Base-by-base conservation (phyloP, 1,140 invertebrate species). In the Leptoteleia sp. region DNA sequence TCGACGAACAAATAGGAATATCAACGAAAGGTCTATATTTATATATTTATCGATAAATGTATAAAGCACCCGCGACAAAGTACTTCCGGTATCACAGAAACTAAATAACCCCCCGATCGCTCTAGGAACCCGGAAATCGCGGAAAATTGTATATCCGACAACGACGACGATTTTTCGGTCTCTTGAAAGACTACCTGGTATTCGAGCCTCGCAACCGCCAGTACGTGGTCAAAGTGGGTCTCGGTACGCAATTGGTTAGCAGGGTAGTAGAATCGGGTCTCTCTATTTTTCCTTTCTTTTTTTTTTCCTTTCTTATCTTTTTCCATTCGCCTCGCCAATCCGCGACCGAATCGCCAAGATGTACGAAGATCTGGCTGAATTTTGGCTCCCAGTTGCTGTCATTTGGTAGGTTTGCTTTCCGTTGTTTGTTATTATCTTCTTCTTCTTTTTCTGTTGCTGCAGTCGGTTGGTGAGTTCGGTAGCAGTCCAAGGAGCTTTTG, bases 401-500 rank as follows among this genome's bases (percentile, higher is more conserved):
- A 4, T 29, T 33, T 0, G 15, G 6, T 22, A 38, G 6, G 12
- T 35, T 17, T 27, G 43, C 15, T 54, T 37, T 19, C 35, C 43
- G 22, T 13, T 37, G 12, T 37, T 29, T 29, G 27, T 29, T 29
- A n/a, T n/a, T n/a, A n/a, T n/a, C n/a, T n/a, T n/a, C n/a, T n/a
- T n/a, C n/a, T n/a, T n/a, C n/a, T n/a, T n/a, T n/a, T n/a, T n/a
- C n/a, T n/a, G 27, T 7, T 29, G 22, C 38, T 70, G 12, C 27
- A 13, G 38, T 35, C 35, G 45, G 15, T 40, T 62, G 16, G 6
- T 33, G 12, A 35, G 22, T 48, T 37, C 15, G 17, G 38, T 72
- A 77, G 57, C 78, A 81, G 80, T 83, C 79, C 80, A n/a, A 75
- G 48, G 38, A 59, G 48, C 62, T 71, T 81, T 70, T 67, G 76